Evolutionary conservation across 2,113 vertebrate genomes (phyloP), one percentile per base, ranked within the genome.

Genomic region (Panthera leo): DNA sequence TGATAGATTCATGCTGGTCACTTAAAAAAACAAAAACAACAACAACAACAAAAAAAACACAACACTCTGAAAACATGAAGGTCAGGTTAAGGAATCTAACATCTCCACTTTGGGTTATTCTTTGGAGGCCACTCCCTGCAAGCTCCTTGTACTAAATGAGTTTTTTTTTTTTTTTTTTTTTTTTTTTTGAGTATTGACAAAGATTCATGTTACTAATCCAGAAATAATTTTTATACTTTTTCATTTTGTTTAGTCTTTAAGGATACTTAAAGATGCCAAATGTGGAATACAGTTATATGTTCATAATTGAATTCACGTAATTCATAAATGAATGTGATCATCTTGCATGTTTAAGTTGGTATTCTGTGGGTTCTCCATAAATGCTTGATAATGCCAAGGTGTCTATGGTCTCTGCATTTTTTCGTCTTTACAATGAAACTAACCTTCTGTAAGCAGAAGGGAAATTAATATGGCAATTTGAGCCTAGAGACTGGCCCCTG

Each of bases 161-260:
- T 85, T 45, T 2, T 45, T 45, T 45, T 45, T 9, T 45, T 45
- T 45, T 25, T 61, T 87, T 83, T 3, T 18, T 45, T 2, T 42
- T 45, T 45, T 61, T 61, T 87, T 83, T 5, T 18, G 19, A 42
- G 5, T 71, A 31, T 71, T 48, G 68, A 10, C 39, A 19, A 42
- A 31, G 2, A 65, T 71, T 75, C 14, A 45, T 27, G 8, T 2
- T 94, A n/a, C 76, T 84, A 89, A 78, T 58, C 19, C 79, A 39
- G 45, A 75, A 31, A 87, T 89, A 34, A 21, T 68, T 90, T 70
- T 65, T 90, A 73, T 29, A 67, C 16, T 45, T 85, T 76, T 92
- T 61, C 34, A 78, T 61, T 93, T 96, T 96, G 23, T 61, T 86
- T 63, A 65, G 14, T 75, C 3, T 73, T 97, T 67, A 85, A 79